Conservation (phyloP, 2,888 invertebrate genomes). For the Cremastinae sp. region DNA sequence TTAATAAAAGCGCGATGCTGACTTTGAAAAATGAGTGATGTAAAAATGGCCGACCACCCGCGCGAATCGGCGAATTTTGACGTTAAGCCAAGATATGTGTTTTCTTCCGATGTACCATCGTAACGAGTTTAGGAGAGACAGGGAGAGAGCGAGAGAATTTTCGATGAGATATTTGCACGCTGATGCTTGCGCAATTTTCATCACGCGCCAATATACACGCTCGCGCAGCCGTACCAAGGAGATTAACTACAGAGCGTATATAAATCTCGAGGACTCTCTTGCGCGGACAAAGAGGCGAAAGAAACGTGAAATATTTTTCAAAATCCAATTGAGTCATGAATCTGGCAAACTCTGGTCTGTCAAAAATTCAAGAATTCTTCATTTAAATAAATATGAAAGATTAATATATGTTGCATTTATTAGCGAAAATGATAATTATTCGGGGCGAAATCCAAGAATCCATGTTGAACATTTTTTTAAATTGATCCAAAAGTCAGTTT, state of each 20-base stretch:
- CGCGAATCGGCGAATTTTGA: constrained; percentile 48
- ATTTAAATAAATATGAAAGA: background rate
- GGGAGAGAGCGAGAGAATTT: constrained; percentile 32
- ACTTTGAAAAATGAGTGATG: constrained; percentile 55
- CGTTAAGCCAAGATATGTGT: constrained; percentile 42
- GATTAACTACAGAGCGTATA: constrained; percentile 39
- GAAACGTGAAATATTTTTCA: background rate
- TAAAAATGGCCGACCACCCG: constrained; percentile 51
- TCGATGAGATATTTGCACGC: constrained; percentile 57
- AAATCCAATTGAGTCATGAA: background rate
- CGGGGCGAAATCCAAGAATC: too few species aligned
- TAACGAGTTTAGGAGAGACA: constrained; percentile 14
- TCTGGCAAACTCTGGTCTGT: too few species aligned
- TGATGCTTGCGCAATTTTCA: constrained; percentile 43
- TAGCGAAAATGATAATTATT: background rate
- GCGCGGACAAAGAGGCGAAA: background rate
- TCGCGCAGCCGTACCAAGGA: constrained; percentile 12
- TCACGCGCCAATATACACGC: constrained; percentile 48
- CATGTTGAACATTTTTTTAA: too few species aligned
- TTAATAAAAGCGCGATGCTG: background rate
- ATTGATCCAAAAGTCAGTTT: too few species aligned
- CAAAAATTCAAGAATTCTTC: too few species aligned
- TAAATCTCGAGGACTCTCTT: constrained; percentile 16
- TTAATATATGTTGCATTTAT: background rate
- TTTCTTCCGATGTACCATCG: constrained; percentile 18